Evolutionary conservation across 2,888 invertebrate genomes (phyloP).

Genomic region (Oscheius sp.): DNA sequence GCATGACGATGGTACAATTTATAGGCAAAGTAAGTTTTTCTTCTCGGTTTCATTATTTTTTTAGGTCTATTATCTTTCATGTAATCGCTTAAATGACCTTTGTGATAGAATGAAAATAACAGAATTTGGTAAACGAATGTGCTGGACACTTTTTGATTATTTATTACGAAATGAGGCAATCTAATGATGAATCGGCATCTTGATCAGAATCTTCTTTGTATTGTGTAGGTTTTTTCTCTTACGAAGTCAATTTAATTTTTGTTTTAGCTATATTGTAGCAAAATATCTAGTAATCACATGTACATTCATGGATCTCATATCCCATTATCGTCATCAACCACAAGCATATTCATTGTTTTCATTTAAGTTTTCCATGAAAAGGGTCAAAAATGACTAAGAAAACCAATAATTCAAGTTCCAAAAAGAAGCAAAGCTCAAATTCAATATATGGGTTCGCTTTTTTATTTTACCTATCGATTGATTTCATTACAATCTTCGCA

Average conservation of each 20-base stretch:
- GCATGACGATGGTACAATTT: constrained; percentile 76
- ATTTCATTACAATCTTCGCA: no score
- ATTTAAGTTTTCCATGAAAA: no score
- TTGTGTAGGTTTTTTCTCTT: constrained; percentile 78
- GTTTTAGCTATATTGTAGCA: constrained; percentile 53
- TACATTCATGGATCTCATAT: constrained; percentile 90
- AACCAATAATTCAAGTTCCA: no score
- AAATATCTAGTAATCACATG: constrained; percentile 75
- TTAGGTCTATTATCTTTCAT: constrained; percentile 91
- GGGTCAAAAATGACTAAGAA: no score
- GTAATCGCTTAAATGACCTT: constrained; percentile 88
- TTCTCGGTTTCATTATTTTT: no score
- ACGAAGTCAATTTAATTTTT: no score
- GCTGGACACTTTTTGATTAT: constrained; percentile 94
- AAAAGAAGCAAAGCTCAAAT: no score
- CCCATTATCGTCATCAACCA: constrained; percentile 80
- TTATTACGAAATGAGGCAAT: constrained; percentile 84
- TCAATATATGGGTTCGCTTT: no score
- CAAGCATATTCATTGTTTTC: constrained; percentile 83
- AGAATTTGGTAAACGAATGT: constrained; percentile 30
- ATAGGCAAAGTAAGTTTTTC: constrained; percentile 80
- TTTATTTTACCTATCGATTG: no score
- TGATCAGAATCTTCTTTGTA: constrained; percentile 97
- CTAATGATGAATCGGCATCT: constrained; percentile 92
- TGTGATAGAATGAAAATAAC: constrained; percentile 82